These are phyloP conservation scores for Archocentrus centrarchus DNA, from an alignment of 2,113 vertebrate genomes.

Conservation along the genomic window DNA sequence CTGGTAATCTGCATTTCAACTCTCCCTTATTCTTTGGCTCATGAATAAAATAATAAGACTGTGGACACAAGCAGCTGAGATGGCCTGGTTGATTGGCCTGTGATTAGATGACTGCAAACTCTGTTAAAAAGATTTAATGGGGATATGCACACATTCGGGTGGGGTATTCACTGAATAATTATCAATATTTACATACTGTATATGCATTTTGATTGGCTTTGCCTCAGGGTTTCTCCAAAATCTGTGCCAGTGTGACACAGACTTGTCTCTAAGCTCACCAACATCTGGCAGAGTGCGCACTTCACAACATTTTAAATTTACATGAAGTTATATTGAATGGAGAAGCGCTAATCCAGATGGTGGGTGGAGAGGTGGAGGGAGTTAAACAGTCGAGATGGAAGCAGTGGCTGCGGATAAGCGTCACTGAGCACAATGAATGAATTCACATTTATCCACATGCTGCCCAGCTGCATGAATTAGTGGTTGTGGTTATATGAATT, in stretches of 20 bases:
- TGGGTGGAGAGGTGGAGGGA: background rate
- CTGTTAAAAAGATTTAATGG: background rate
- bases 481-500: background rate
- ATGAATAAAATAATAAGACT: constrained; percentile 11
- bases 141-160: background rate
- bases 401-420: background rate
- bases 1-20: background rate
- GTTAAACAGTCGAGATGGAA: background rate
- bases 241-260: background rate
- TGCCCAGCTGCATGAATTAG: background rate
- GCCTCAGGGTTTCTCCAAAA: background rate
- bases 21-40: background rate
- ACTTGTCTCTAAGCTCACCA: background rate
- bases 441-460: constrained; percentile 9
- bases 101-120: background rate
- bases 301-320: background rate
- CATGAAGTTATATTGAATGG: constrained; percentile 11
- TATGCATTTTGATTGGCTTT: background rate
- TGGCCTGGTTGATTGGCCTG: background rate
- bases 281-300: background rate
- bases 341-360: constrained; percentile 34
- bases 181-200: background rate
- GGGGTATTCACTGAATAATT: background rate
- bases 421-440: constrained; percentile 3
- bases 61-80: constrained; percentile 8